Evolutionary conservation across 2,797 vertebrate species (phyloP).

Genomic region (Acanthornis magna): DNA sequence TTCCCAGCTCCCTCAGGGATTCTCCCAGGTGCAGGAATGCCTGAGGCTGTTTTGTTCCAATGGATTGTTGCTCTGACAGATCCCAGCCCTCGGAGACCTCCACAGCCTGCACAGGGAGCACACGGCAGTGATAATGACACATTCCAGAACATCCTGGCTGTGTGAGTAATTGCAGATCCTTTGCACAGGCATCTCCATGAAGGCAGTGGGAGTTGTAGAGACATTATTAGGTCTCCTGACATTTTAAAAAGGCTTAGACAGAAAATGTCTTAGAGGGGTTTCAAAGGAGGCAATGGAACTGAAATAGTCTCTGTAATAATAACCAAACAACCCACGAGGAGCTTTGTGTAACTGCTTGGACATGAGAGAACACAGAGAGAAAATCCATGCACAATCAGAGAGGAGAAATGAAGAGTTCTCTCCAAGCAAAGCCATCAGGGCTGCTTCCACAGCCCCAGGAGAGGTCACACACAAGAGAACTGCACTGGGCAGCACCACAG

Average conservation of each 20-base stretch:
- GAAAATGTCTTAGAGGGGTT: neutral
- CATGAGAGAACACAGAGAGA: neutral
- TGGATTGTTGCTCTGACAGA: neutral
- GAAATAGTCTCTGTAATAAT: neutral
- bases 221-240: conserved; percentile 19
- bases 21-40: neutral
- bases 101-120: fast-evolving
- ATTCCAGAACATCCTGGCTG: neutral
- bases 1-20: neutral
- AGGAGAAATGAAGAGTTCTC: neutral
- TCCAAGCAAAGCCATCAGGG: neutral
- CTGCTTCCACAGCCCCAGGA: neutral
- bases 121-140: neutral
- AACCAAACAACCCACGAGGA: neutral
- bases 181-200: neutral
- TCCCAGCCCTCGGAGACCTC: neutral
- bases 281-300: neutral
- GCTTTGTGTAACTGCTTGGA: neutral
- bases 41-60: neutral
- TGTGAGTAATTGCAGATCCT: neutral
- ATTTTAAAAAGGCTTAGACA: conserved; percentile 16
- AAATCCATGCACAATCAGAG: neutral
- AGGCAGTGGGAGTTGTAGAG: conserved; percentile 37
- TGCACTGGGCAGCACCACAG: neutral
- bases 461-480: neutral